Base-by-base conservation (phyloP, 2,888 invertebrate genomes). In the Pristionchus mayeri region DNA sequence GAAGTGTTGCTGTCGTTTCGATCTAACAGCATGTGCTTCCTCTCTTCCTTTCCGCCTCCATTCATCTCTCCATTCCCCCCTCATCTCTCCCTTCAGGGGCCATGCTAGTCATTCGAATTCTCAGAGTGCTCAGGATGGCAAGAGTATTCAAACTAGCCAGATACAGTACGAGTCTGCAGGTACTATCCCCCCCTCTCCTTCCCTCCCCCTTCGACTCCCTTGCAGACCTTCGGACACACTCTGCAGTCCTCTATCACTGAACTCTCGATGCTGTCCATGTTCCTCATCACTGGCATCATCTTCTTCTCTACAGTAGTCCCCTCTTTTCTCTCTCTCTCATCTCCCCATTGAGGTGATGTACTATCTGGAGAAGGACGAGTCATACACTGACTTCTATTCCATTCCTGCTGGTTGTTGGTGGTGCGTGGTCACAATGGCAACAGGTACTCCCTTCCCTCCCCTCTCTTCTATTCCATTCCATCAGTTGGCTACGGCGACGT, bases 331-430 rank as follows among this genome's bases (percentile, higher is more conserved):
- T 44, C 60, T 30, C 1, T 11, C 30, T 60, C 27, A 60, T 24
- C 30, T 27, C 60, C 18, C 60, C 6, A 27, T 30, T 60, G 21
- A 79, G 79, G 88, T 92, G 30, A 90, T 91, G 90, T 92, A 91
- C 83, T 92, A 91, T 80, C 84, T 91, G 44, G 92, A 92, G 85
- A 92, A 90, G 60, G 92, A 92, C 84, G 91, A 91, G 52, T 90
- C 90, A 11, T 85, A 89, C 84, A 90, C 90, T 40, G 91, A 91
- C 84, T 92, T 92, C 86, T 88, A 88, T 84, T 89, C 89, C 85
- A 92, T 92, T 67, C 92, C 92, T 0, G 92, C 92, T 52, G 91
- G 92, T 27, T 92, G 91, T 84, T 92, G 92, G 92, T 92, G 92
- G 92, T 91, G 91, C 88, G 91, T 92, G 91, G 91, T n/a, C n/a